A percentile compares a stretch with the other conserved stretches of the same genome.
phyloP scores from a whole-genome alignment of 2,888 invertebrate species.

The Cyrtodaria siliqua region DNA sequence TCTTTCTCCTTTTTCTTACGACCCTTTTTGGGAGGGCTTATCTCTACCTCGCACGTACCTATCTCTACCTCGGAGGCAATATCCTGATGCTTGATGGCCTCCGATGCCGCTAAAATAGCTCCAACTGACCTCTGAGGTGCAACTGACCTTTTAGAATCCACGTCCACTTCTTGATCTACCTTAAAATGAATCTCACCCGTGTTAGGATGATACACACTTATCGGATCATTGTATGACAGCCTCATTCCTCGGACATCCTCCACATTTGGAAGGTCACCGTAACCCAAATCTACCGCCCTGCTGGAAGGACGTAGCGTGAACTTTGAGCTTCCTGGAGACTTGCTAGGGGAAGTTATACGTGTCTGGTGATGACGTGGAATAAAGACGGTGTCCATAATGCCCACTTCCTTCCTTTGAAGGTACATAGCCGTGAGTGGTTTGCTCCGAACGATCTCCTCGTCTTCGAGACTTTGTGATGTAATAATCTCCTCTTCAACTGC shows the following conservation, averaged over 20 bases:
- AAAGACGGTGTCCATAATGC: slow-evolving; percentile 24
- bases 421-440: slow-evolving; percentile 64
- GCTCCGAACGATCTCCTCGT: slow-evolving; percentile 61
- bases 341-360: slow-evolving; percentile 31
- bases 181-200: slow-evolving; percentile 62
- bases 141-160: slow-evolving; percentile 24
- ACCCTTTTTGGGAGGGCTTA: slow-evolving; percentile 38
- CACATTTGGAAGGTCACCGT: slow-evolving; percentile 22
- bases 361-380: slow-evolving; percentile 19
- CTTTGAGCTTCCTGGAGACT: slow-evolving; percentile 58
- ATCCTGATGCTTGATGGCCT: slow-evolving; percentile 65
- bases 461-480: slow-evolving; percentile 45
- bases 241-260: slow-evolving; percentile 52
- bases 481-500: slow-evolving; percentile 55
- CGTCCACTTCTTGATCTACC: slow-evolving; percentile 31
- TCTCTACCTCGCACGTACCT: slow-evolving; percentile 55
- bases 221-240: slow-evolving; percentile 44
- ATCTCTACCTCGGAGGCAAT: slow-evolving; percentile 64
- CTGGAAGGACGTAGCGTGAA: slow-evolving; percentile 44
- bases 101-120: slow-evolving; percentile 63
- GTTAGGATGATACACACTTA: slow-evolving; percentile 62
- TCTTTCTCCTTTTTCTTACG: slow-evolving; percentile 41
- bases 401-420: slow-evolving; percentile 49
- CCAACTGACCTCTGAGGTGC: slow-evolving; percentile 54
- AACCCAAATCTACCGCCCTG: slow-evolving; percentile 30